Evolutionary conservation across 2,888 invertebrate genomes (phyloP).

Genomic region (Sycophila texana): DNA sequence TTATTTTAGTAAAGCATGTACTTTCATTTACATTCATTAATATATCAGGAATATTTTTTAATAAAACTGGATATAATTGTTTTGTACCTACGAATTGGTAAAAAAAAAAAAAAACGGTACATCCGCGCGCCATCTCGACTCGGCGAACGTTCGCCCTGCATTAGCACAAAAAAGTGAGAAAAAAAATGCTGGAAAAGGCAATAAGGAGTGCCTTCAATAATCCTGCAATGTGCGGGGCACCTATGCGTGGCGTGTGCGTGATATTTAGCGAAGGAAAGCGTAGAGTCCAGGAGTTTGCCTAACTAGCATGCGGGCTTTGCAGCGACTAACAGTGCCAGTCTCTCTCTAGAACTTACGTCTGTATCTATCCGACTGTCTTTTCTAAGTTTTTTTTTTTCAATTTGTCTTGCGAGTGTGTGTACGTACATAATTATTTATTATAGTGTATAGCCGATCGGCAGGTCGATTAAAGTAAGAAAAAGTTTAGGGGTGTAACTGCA

Average conservation of each 20-base stretch:
- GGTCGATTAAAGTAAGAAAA: slow-evolving; percentile 4
- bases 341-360: slow-evolving; percentile 52
- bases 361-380: not conserved
- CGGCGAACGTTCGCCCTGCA: not conserved
- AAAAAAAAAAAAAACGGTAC: too few species aligned
- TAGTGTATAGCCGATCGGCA: not conserved
- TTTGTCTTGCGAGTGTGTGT: not conserved
- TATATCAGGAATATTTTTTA: too few species aligned
- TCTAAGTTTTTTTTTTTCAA: slow-evolving; percentile 9
- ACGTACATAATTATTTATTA: slow-evolving; percentile 16
- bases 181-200: slow-evolving; percentile 4
- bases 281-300: slow-evolving; percentile 71
- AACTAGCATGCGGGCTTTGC: slow-evolving; percentile 76
- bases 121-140: not conserved
- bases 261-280: slow-evolving; percentile 57
- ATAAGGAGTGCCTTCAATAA: slow-evolving; percentile 1
- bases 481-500: slow-evolving; percentile 10
- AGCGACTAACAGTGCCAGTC: slow-evolving; percentile 73
- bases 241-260: slow-evolving; percentile 60
- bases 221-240: slow-evolving; percentile 35
- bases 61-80: too few species aligned
- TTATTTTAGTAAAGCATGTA: too few species aligned
- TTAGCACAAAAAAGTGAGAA: not conserved
- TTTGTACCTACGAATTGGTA: too few species aligned
- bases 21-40: too few species aligned